Evolutionary conservation across 1,140 invertebrate genomes (phyloP).

Genomic region (Hycleus cichorii): DNA sequence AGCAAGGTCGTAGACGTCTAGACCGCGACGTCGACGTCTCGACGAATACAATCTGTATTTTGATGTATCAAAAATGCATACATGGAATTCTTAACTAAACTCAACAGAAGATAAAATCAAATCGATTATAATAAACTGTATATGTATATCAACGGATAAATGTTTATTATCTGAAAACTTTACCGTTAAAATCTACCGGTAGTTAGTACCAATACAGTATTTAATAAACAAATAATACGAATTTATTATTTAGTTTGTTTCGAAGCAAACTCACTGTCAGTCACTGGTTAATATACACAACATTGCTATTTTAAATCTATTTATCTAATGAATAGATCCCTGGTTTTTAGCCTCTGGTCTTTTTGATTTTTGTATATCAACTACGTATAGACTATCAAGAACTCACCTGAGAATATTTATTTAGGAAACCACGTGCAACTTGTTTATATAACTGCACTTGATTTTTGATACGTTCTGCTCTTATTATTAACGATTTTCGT

Average conservation of each 20-base stretch:
- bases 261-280: background rate
- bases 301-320: slow-evolving; percentile 8
- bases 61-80: too few relatives aligned
- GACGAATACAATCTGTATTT: background rate
- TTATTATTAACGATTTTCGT: background rate
- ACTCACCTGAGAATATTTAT: slow-evolving; percentile 11
- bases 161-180: too few relatives aligned
- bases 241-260: slow-evolving; percentile 9
- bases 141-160: too few relatives aligned
- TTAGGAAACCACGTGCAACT: slow-evolving; percentile 11
- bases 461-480: slow-evolving; percentile 10
- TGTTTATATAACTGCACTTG: slow-evolving; percentile 15
- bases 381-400: slow-evolving; percentile 5
- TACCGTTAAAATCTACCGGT: too few relatives aligned
- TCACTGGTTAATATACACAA: slow-evolving; percentile 9
- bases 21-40: slow-evolving; percentile 16
- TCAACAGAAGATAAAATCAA: too few relatives aligned
- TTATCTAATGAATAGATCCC: slow-evolving; percentile 7
- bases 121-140: too few relatives aligned
- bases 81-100: too few relatives aligned
- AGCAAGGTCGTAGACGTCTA: slow-evolving; percentile 33
- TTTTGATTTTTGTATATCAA: slow-evolving; percentile 9
- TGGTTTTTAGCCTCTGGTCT: too few relatives aligned
- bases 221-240: slow-evolving; percentile 9
- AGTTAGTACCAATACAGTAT: background rate